A percentile compares a stretch with the other conserved stretches of the same genome.
phyloP scores from a whole-genome alignment of 2,888 invertebrate genomes.

The Protodeltote pygarga region DNA sequence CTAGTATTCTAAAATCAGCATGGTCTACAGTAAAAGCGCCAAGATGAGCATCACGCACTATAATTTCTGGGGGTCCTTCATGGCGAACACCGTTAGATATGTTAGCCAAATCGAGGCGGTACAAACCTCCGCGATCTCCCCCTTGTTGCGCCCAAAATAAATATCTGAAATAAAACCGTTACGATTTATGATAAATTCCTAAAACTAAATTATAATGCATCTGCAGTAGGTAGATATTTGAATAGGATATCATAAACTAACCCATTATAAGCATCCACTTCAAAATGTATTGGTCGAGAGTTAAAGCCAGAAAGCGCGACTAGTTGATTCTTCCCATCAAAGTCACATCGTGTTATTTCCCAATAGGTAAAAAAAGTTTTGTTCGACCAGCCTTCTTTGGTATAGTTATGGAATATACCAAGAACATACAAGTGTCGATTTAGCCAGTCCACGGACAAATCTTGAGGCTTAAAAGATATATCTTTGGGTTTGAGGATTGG shows the following conservation, averaged over 20 bases:
- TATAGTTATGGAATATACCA: constrained; percentile 89
- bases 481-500: constrained; percentile 87
- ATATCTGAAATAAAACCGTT: constrained; percentile 83
- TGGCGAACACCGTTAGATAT: constrained; percentile 92
- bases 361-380: constrained; percentile 79
- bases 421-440: constrained; percentile 94
- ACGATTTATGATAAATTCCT: neutral
- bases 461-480: constrained; percentile 89
- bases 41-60: constrained; percentile 89
- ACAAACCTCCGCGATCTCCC: constrained; percentile 88
- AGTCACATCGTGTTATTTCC: constrained; percentile 92
- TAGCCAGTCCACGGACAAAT: constrained; percentile 95
- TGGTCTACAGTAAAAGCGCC: constrained; percentile 95
- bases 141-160: constrained; percentile 92
- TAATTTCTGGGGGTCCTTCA: constrained; percentile 89
- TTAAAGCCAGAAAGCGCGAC: constrained; percentile 91
- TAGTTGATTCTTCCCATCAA: constrained; percentile 90
- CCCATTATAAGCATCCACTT: constrained; percentile 97
- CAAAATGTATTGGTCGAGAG: constrained; percentile 91
- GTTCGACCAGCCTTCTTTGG: constrained; percentile 65
- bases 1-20: constrained; percentile 92
- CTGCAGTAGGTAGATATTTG: neutral
- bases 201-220: neutral
- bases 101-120: constrained; percentile 91
- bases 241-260: constrained; percentile 64